Evolutionary conservation across 2,888 invertebrate species (phyloP), one percentile per base, ranked within the genome.

Genomic region (Chymomyza amoena): DNA sequence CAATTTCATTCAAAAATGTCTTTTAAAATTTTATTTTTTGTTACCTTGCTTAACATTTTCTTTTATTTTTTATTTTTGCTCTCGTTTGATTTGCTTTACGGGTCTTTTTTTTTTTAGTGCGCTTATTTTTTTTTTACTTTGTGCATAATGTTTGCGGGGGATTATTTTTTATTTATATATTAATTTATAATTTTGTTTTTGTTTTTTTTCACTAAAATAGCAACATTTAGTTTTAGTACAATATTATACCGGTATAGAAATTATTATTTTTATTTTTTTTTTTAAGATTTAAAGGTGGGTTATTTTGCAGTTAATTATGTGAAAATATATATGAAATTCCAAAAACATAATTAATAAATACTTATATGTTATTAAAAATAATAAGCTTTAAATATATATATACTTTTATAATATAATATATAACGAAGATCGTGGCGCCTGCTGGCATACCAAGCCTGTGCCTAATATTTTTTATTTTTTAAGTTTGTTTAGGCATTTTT

Each of bases 251-350:
- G 64, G 76, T 76, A 68, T 57, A 57, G 18, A 57, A 57, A 64
- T 67, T 66, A 45, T 70, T 69, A 52, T 61, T 65, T 62, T 69
- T 70, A 66, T 65, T 72, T 76, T 81, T 77, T 77, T 32, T 66
- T 87, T 78, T 86, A 81, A 84, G 77, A 78, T 76, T 80, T 88
- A 89, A 87, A 89, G 89, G 89, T 89, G 89, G 89, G 89, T 89
- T 89, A 89, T 87, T 89, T 89, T 89, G 88, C 89, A 89, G 78
- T 87, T 77, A 82, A 80, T 87, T 80, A 80, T 82, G 72, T 66
- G 57, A 75, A 76, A 75, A 70, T 56, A n/a, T 75, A 78, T 57
- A 69, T 62, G 57, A 36, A 77, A 69, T 60, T 54, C 52, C 3
- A 7, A 69, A 71, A 64, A 63, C 6, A 77, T 45, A 45, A 72